Conservation (phyloP, 2,797 vertebrate genomes). For the Tinamus major region DNA sequence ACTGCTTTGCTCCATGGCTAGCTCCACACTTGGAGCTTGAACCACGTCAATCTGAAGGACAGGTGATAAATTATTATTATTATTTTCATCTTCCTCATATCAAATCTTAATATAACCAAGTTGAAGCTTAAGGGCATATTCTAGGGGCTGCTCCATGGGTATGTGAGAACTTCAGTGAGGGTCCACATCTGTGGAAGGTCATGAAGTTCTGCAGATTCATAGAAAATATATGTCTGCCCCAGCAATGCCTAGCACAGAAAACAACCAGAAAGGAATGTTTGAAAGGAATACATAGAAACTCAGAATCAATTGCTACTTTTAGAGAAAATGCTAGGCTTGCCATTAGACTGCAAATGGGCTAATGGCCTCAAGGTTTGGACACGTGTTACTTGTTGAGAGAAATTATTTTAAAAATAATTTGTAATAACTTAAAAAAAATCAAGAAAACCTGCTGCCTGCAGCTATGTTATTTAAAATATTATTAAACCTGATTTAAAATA, state of each 20-base stretch:
- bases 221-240: not conserved
- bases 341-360: not conserved
- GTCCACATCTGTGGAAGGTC: not conserved
- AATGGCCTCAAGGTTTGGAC: not conserved
- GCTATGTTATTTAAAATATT: not conserved
- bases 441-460: not conserved
- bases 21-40: not conserved
- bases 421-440: not conserved
- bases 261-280: not conserved
- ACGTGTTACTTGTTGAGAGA: not conserved
- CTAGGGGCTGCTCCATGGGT: not conserved
- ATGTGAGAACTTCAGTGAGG: rapidly evolving
- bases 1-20: not conserved
- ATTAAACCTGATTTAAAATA: not conserved
- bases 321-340: not conserved
- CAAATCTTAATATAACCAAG: not conserved
- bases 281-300: not conserved
- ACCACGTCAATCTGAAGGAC: not conserved
- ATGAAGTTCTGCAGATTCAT: rapidly evolving
- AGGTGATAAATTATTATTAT: not conserved
- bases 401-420: not conserved
- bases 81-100: not conserved
- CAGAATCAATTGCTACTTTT: not conserved
- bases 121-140: not conserved
- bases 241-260: not conserved